Conservation (phyloP, 2,888 invertebrate species). For the Drosophila phalerata region DNA sequence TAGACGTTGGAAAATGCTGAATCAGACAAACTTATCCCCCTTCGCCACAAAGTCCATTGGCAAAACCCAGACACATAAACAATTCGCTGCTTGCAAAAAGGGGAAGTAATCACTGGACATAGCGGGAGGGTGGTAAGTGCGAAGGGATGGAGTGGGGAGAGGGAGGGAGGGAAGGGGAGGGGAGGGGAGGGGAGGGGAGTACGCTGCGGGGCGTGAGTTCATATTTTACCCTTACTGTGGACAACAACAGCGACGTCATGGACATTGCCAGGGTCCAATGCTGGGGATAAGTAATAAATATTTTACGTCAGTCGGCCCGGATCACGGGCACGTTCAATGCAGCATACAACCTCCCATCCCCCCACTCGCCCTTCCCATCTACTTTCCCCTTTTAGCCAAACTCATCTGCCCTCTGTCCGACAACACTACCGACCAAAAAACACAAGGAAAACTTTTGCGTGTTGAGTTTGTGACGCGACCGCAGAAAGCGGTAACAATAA, state of each 20-base stretch:
- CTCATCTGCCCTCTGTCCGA: neutral
- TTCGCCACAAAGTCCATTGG: neutral
- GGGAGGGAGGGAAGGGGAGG: neutral
- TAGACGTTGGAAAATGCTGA: slow-evolving; percentile 54
- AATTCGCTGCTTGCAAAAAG: slow-evolving; percentile 44
- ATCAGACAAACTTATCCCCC: slow-evolving; percentile 31
- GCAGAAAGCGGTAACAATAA: slow-evolving; percentile 76
- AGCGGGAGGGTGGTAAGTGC: neutral
- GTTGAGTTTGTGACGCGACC: slow-evolving; percentile 51
- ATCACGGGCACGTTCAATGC: slow-evolving; percentile 52
- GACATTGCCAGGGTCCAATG: slow-evolving; percentile 35
- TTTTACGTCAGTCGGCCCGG: slow-evolving; percentile 65
- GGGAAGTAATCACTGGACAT: slow-evolving; percentile 54
- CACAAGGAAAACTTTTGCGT: slow-evolving; percentile 52
- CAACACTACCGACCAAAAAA: slow-evolving; percentile 44
- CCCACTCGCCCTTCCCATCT: too few relatives aligned
- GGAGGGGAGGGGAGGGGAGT: neutral
- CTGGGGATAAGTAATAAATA: slow-evolving; percentile 76
- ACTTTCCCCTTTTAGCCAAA: neutral
- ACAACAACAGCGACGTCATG: slow-evolving; percentile 36
- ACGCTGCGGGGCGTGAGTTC: slow-evolving; percentile 36
- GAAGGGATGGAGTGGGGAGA: neutral
- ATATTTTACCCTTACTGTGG: slow-evolving; percentile 68
- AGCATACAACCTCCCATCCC: neutral
- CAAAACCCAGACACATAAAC: slow-evolving; percentile 71